phyloP scores from a whole-genome alignment of 2,888 invertebrate species.

The Hoplodrina ambigua region DNA sequence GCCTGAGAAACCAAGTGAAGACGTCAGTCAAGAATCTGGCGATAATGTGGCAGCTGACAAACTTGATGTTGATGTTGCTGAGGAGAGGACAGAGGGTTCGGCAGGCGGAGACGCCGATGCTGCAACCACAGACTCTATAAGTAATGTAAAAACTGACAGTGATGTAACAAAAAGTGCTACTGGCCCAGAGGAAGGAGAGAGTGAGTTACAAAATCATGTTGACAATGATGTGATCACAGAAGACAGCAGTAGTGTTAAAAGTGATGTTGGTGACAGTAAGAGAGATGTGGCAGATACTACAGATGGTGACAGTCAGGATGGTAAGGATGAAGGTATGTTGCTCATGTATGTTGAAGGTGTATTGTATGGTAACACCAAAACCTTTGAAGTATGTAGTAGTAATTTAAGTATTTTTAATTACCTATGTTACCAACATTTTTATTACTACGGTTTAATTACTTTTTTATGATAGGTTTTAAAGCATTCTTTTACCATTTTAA shows the following conservation, averaged over 20 bases:
- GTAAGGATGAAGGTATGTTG: conserved; percentile 66
- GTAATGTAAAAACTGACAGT: conserved; percentile 56
- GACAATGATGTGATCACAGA: conserved; percentile 74
- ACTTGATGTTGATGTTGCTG: conserved; percentile 34
- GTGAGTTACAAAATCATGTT: conserved; percentile 80
- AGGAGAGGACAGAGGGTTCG: conserved; percentile 2
- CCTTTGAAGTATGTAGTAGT: too few relatives aligned
- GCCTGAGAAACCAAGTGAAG: conserved; percentile 70
- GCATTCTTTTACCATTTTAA: too few relatives aligned
- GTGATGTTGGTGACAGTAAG: conserved; percentile 59
- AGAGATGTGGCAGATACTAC: conserved; percentile 61
- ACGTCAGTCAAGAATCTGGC: conserved; percentile 57
- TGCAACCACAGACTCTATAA: conserved; percentile 19
- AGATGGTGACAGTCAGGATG: conserved; percentile 64
- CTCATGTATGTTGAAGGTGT: too few relatives aligned
- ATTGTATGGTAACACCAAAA: too few relatives aligned
- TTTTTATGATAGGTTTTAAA: too few relatives aligned
- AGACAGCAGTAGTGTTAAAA: conserved; percentile 70
- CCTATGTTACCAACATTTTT: too few relatives aligned
- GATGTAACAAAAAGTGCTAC: conserved; percentile 52
- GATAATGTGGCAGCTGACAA: conserved; percentile 51
- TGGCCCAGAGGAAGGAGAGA: conserved; percentile 58
- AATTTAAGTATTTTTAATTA: too few relatives aligned
- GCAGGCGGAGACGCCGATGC: conserved; percentile 1
- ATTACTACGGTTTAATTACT: too few relatives aligned